Evolutionary conservation across 2,113 vertebrate species (phyloP).

Genomic region (Pelecanoides urinatrix): DNA sequence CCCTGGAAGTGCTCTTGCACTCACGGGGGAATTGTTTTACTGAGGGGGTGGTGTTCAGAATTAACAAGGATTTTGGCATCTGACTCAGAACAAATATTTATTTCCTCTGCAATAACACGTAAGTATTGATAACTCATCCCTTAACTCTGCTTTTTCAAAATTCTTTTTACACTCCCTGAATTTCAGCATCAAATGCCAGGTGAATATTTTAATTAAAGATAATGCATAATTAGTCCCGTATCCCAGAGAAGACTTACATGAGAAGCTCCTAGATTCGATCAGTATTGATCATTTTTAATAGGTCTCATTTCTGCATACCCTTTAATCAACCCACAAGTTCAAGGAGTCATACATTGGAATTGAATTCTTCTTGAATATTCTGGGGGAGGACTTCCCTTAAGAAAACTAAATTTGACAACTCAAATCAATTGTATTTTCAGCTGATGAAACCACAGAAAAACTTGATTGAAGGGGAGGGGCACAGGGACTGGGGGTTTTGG

Average conservation of each 20-base stretch:
- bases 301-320: background rate
- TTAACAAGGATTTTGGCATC: background rate
- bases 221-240: background rate
- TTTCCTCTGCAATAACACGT: background rate
- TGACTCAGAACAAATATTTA: background rate
- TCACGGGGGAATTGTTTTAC: background rate
- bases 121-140: background rate
- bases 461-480: background rate
- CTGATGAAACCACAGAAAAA: background rate
- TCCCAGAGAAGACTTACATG: background rate
- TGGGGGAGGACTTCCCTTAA: background rate
- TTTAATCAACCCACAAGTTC: background rate
- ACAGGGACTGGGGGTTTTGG: rapidly evolving
- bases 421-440: background rate
- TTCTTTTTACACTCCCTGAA: background rate
- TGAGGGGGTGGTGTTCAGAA: background rate
- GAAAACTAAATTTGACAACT: background rate
- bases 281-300: background rate
- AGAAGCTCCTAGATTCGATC: background rate
- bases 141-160: background rate
- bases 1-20: background rate
- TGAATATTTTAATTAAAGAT: background rate
- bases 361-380: background rate
- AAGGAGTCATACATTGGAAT: background rate
- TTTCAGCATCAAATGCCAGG: background rate